Conservation (phyloP, 2,797 vertebrate genomes). For the Tinamus major region DNA sequence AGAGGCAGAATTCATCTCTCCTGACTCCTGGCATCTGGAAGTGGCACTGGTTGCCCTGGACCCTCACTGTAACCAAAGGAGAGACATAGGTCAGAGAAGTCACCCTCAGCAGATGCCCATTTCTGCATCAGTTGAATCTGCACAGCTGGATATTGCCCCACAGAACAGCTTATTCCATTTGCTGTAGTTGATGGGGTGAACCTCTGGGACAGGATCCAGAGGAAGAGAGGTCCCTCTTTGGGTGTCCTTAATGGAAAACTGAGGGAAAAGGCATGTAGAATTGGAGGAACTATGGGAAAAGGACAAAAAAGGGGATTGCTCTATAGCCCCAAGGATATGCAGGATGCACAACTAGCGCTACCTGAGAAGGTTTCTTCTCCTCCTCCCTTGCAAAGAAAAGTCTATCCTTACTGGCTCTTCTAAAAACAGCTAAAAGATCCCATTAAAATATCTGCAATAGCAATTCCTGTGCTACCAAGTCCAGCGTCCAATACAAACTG, state of each 20-base stretch:
- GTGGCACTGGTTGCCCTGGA: not conserved
- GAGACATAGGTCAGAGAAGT: not conserved
- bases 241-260: not conserved
- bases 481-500: not conserved
- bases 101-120: rapidly evolving
- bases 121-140: not conserved
- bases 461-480: not conserved
- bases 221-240: not conserved
- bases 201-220: not conserved
- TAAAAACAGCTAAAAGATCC: not conserved
- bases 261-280: not conserved
- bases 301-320: not conserved
- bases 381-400: not conserved
- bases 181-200: not conserved
- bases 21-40: not conserved
- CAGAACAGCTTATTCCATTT: not conserved
- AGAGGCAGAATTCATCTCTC: not conserved
- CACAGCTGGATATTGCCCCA: not conserved
- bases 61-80: not conserved
- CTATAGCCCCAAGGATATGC: not conserved
- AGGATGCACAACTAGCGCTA: not conserved
- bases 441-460: not conserved
- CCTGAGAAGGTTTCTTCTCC: not conserved
- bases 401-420: not conserved
- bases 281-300: not conserved